Base-by-base conservation (phyloP, 2,113 vertebrate genomes). In the Sinocyclocheilus maitianheensis region DNA sequence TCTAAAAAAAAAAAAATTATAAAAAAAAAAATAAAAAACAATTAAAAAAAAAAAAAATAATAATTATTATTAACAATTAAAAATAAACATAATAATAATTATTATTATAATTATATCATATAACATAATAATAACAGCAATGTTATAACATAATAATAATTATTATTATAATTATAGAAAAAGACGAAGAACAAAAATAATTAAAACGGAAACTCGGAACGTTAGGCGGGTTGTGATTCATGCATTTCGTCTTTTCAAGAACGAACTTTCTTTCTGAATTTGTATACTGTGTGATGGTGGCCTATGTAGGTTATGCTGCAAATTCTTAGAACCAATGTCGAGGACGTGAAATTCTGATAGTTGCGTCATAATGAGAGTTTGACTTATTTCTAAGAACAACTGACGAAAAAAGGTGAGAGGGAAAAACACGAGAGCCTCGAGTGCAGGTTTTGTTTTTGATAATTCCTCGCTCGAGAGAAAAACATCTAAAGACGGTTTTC, bases 241-340 rank as follows among this genome's bases (percentile, higher is more conserved):
- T 84, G 60, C 1, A 67, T 7, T n/a, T 40, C 43, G 62, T 91
- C 91, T 93, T 93, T 94, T 95, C 90, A 94, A 94, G 93, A 94
- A 94, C 89, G 78, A 78, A 40, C 79, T 90, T 84, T 86, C 81
- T 34, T 65, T 86, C 63, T 89, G 87, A 85, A 69, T 87, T 12
- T 34, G 13, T 37, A 37, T 55, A 62, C 81, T 85, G 74, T 75
- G 69, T 67, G 77, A 86, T 67, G 86, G 92, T 90, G 92, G 92
- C 84, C 13, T 43, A 40, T 84, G 43, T 46, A 46, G 43, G 43
- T 46, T 46, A 74, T 24, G 43, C 43, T 55, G 88, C 85, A 46
- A 85, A 81, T 95, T 95, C 94, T 95, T 79, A 95, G 95, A 95
- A 95, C 75, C 84, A 62, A 90, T n/a, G 89, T 91, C 83, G 77